Percentiles rank a stretch among this genome's conserved stretches.
phyloP scores from a whole-genome alignment of 2,888 invertebrate genomes.

The Andricus quercusramuli region DNA sequence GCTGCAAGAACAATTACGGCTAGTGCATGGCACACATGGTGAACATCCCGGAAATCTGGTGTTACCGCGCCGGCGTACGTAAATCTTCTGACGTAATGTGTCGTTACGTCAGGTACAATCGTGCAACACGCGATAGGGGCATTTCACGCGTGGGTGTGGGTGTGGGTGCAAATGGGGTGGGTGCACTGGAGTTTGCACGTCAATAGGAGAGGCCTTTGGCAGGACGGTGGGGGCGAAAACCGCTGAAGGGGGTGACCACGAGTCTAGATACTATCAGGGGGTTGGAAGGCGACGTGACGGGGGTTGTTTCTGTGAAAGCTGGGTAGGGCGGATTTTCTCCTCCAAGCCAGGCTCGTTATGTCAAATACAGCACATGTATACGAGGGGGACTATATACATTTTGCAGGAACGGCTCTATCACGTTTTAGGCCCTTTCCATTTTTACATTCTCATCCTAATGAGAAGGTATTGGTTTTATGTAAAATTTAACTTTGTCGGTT shows the following conservation, averaged over 20 bases:
- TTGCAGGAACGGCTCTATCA: neutral
- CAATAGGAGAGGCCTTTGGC: conserved; percentile 38
- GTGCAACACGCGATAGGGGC: conserved; percentile 13
- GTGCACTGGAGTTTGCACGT: conserved; percentile 36
- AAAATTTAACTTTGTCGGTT: no score
- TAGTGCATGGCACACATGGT: neutral
- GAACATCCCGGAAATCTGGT: neutral
- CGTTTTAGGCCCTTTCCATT: neutral
- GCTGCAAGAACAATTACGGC: neutral
- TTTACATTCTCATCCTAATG: no score
- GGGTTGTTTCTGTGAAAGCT: conserved; percentile 23
- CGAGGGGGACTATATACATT: neutral
- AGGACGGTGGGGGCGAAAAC: neutral
- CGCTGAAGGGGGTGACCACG: conserved; percentile 10
- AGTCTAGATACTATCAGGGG: conserved; percentile 14
- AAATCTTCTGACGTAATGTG: conserved; percentile 36
- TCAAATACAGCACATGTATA: neutral
- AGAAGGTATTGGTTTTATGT: no score
- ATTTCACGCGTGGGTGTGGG: conserved; percentile 28
- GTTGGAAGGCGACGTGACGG: neutral
- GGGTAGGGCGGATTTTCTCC: conserved; percentile 2
- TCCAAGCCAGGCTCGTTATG: conserved; percentile 1
- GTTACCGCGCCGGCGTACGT: neutral
- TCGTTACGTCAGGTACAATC: conserved; percentile 14
- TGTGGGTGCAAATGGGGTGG: neutral